Conservation (phyloP, 2,797 vertebrate species). For the Enteromius fasciolatus region DNA sequence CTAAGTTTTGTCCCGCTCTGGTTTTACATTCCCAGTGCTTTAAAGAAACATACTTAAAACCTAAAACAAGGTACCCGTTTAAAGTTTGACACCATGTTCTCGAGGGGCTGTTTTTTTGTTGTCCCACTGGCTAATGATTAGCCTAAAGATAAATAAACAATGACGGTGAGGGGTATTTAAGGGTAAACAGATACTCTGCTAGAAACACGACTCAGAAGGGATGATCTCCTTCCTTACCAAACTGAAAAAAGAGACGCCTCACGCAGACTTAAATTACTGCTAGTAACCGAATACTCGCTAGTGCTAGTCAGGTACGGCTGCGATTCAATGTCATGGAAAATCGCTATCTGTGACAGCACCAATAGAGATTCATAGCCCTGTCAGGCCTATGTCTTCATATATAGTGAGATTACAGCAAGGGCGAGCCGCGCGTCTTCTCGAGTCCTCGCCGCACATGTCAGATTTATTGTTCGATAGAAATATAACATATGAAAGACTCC, state of each 20-base stretch:
- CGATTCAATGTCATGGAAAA: conserved; percentile 72
- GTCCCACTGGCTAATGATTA: conserved; percentile 72
- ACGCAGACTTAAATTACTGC: neutral
- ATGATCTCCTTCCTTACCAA: conserved; percentile 76
- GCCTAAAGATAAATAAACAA: conserved; percentile 75
- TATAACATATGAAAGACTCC: conserved; percentile 68
- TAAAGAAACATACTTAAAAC: conserved; percentile 61
- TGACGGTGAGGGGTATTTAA: conserved; percentile 73
- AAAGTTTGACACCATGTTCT: conserved; percentile 66
- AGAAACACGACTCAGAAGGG: conserved; percentile 68
- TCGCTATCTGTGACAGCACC: conserved; percentile 59
- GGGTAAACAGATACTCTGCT: conserved; percentile 67
- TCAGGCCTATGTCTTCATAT: conserved; percentile 46
- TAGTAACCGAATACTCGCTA: conserved; percentile 27
- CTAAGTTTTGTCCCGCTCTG: neutral
- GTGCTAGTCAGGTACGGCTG: conserved; percentile 60
- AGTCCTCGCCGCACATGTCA: conserved; percentile 62
- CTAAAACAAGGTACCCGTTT: conserved; percentile 58
- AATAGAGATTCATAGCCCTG: conserved; percentile 62
- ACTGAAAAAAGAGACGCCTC: conserved; percentile 67
- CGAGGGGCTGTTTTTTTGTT: conserved; percentile 65
- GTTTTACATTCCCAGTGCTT: neutral
- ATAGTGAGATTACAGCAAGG: conserved; percentile 59
- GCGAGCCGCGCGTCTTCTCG: conserved; percentile 50
- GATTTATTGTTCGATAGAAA: conserved; percentile 76